Evolutionary conservation across 2,797 vertebrate species (phyloP), one percentile per base, ranked within the genome.

Genomic region (Lagodon rhomboides): DNA sequence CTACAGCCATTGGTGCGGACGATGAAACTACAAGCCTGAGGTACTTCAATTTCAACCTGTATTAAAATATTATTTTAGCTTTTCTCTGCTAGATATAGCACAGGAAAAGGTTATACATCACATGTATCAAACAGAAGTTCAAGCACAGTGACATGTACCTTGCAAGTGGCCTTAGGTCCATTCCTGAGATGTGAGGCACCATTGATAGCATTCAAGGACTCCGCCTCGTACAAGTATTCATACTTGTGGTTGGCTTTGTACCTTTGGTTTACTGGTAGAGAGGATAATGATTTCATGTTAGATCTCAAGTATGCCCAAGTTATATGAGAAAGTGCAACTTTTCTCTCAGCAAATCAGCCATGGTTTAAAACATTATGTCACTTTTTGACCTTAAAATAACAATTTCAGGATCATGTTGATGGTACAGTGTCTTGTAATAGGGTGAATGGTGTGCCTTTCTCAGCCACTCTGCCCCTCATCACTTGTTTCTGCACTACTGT

Each of bases 201-300:
- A 0, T 88, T 89, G 74, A 97, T 84, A 0, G 94, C 93, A 34
- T 92, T 97, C 73, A 96, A 89, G 9, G 95, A 95, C 84, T 96
- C 96, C 0, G 95, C 95, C 91, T 97, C 95, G 47, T 98, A 98
- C 64, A 27, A 93, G 75, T 97, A 98, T n/a, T 94, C 62, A 23
- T 98, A 98, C 71, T 96, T 97, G 73, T 95, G 94, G 56, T 97
- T 87, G 73, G 87, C 93, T 70, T 96, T 97, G 90, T 96, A 98
- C 73, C 95, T 95, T 62, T 92, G 94, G 73, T 93, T 90, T 55
- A 96, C 97, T 95, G 90, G 51, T 17, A 53, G 51, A 80, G 93
- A 96, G 83, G 23, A 92, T 82, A 74, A 34, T 54, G 9, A 60
- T 69, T 77, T 62, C 12, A 9, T 12, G 22, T 51, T 25, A 68